A percentile compares a stretch with the other conserved stretches of the same genome.
Conservation (phyloP, 2,113 vertebrate species). For the Acrocephalus kingi region DNA sequence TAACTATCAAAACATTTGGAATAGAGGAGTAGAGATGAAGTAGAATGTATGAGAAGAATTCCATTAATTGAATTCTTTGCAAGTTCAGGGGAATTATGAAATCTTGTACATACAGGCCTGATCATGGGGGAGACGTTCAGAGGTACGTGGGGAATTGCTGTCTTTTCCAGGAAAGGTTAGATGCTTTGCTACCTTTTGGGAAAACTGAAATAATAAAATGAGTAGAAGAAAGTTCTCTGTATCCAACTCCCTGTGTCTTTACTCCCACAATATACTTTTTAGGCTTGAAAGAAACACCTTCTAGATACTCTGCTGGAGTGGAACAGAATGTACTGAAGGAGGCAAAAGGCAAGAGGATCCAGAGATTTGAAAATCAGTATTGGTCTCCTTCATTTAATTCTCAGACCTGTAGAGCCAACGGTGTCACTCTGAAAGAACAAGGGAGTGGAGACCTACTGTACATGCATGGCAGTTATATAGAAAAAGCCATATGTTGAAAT, state of each 20-base stretch:
- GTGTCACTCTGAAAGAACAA: not conserved
- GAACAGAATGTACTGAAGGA: not conserved
- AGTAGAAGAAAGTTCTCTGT: not conserved
- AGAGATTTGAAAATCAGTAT: not conserved
- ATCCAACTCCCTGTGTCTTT: not conserved
- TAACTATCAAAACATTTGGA: not conserved
- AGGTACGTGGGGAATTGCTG: not conserved
- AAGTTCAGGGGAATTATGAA: not conserved
- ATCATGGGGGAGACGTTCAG: not conserved
- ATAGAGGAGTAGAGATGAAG: not conserved
- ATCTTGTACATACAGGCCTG: not conserved
- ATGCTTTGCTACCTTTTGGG: not conserved
- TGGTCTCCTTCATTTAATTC: not conserved
- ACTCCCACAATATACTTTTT: not conserved
- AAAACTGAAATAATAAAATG: not conserved
- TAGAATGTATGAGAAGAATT: slow-evolving; percentile 11
- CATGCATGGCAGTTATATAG: slow-evolving; percentile 40
- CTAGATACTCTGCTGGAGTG: not conserved
- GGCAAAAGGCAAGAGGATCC: not conserved
- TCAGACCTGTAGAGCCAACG: not conserved
- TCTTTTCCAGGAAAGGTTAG: not conserved
- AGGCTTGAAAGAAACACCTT: not conserved
- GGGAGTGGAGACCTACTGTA: not conserved
- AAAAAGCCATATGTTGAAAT: slow-evolving; percentile 45
- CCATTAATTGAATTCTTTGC: not conserved